Conservation (phyloP, 2,113 vertebrate species). For the Anthoscopus minutus region DNA sequence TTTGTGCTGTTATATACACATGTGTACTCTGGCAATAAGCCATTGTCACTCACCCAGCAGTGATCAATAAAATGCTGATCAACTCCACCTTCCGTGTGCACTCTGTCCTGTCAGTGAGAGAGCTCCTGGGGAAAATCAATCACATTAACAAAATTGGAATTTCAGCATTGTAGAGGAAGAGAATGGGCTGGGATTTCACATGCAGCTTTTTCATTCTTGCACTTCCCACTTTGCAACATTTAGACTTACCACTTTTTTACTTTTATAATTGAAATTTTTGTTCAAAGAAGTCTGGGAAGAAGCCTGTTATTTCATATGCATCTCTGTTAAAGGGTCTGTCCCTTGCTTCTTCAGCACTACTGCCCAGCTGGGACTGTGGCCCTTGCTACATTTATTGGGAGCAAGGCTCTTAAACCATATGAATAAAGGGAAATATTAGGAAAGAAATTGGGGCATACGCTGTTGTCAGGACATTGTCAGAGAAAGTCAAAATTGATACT, state of each 20-base stretch:
- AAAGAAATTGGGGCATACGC: neutral
- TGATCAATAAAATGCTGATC: neutral
- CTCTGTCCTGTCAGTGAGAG: neutral
- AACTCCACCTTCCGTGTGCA: neutral
- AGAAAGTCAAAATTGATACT: neutral
- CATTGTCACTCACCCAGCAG: neutral
- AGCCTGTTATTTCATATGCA: neutral
- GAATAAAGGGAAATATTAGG: neutral
- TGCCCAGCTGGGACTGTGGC: too few species aligned
- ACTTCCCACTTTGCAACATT: neutral
- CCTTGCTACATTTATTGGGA: neutral
- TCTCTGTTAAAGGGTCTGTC: neutral
- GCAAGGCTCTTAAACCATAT: neutral
- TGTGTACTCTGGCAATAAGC: neutral
- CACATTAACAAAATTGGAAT: neutral
- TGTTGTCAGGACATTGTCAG: neutral
- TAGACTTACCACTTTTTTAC: neutral
- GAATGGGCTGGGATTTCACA: neutral
- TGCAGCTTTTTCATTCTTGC: neutral
- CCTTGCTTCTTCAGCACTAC: neutral
- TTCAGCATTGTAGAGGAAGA: neutral
- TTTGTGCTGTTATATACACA: neutral
- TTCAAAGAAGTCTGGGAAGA: neutral
- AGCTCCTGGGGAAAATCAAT: neutral
- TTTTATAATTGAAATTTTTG: neutral